A percentile compares a stretch with the other conserved stretches of the same genome.
phyloP scores from a whole-genome alignment of 2,113 vertebrate species.

The Sarotherodon lohbergeri region DNA sequence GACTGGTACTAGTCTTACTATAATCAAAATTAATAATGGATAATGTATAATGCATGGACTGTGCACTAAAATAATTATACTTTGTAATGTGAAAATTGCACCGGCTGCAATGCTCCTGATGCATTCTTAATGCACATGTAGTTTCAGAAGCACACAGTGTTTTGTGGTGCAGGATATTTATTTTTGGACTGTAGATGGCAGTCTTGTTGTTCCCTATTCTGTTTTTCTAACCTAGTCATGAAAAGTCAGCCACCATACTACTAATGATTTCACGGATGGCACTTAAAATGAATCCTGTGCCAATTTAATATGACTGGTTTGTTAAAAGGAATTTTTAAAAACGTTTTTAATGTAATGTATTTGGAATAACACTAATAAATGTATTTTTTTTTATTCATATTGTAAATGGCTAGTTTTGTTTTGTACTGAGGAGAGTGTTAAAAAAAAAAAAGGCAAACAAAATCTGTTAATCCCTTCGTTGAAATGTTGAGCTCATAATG shows the following conservation, averaged over 20 bases:
- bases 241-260: not conserved
- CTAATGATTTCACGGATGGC: not conserved
- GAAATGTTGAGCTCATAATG: not conserved
- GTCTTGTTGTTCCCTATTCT: conserved; percentile 7
- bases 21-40: not conserved
- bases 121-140: not conserved
- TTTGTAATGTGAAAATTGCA: not conserved
- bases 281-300: not conserved
- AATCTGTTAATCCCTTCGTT: not conserved
- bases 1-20: not conserved
- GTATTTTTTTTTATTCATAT: not conserved
- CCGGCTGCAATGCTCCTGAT: not conserved
- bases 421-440: not conserved
- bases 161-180: not conserved
- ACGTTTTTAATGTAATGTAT: not conserved
- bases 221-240: not conserved
- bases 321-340: not conserved
- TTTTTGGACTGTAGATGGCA: conserved; percentile 57
- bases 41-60: not conserved
- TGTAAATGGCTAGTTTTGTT: not conserved
- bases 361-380: not conserved
- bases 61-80: not conserved
- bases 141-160: not conserved
- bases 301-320: not conserved
- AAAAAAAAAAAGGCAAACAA: not conserved